Conservation (phyloP, 2,888 invertebrate genomes). For the Amblyjoppa fuscipennis region DNA sequence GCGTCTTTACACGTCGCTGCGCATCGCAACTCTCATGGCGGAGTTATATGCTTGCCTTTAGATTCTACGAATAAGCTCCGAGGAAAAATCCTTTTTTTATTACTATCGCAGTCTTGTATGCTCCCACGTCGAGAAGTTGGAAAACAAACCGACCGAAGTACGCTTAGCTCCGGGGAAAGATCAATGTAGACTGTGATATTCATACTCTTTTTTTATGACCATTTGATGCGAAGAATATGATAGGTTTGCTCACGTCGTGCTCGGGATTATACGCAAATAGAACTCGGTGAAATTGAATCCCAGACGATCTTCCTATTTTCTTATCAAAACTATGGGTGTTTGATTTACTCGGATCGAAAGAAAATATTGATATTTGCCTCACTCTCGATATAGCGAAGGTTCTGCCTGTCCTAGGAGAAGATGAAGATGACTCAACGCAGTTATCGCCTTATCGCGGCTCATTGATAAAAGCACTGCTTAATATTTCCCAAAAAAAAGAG, state of each 20-base stretch:
- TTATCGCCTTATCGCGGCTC: background rate
- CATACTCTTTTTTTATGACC: slow-evolving; percentile 10
- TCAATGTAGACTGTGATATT: background rate
- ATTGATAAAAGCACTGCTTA: background rate
- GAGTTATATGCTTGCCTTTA: slow-evolving; percentile 20
- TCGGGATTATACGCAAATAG: background rate
- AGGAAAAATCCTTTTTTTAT: background rate
- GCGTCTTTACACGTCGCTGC: slow-evolving; percentile 31
- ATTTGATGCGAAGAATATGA: background rate
- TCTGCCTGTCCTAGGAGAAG: background rate
- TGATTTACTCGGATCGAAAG: background rate
- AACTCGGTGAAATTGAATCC: background rate
- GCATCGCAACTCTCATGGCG: slow-evolving; percentile 8
- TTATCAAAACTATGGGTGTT: background rate
- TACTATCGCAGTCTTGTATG: background rate
- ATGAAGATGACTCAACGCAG: background rate
- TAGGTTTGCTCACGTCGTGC: background rate
- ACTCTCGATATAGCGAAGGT: background rate
- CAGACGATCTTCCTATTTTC: background rate
- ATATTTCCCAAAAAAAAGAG: background rate
- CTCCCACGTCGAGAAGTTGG: background rate
- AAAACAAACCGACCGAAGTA: background rate
- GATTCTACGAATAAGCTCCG: slow-evolving; percentile 38
- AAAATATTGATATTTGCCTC: background rate
- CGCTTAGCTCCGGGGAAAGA: background rate